Percentiles rank a stretch among this genome's conserved stretches.
Evolutionary conservation across 2,888 invertebrate genomes (phyloP).

Genomic region (Aporophyla nigra): DNA sequence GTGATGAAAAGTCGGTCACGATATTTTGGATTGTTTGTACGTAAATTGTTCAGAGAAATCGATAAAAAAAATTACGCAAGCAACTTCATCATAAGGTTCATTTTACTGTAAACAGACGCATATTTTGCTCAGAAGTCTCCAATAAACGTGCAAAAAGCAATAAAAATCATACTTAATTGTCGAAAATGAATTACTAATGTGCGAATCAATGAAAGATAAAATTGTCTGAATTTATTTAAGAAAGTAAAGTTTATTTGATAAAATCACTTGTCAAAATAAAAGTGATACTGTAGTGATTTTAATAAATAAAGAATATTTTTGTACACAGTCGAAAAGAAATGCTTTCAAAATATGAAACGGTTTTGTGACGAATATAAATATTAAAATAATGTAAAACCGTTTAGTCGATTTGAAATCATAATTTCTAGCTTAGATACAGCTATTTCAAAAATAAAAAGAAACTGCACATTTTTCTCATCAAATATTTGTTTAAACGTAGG

Average conservation of each 20-base stretch:
- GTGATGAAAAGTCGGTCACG: background rate
- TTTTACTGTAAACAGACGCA: constrained; percentile 33
- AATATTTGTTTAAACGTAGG: constrained; percentile 13
- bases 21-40: background rate
- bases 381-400: constrained; percentile 34
- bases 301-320: constrained; percentile 58
- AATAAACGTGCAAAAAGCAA: constrained; percentile 65
- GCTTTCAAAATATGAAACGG: constrained; percentile 45
- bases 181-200: constrained; percentile 26
- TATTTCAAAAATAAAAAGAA: constrained; percentile 25
- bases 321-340: constrained; percentile 46
- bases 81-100: constrained; percentile 25
- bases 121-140: constrained; percentile 65
- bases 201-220: constrained; percentile 21
- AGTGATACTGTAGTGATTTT: constrained; percentile 31
- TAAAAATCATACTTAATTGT: constrained; percentile 51
- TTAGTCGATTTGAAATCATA: constrained; percentile 7
- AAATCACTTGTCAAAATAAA: constrained; percentile 40
- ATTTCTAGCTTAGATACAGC: constrained; percentile 42
- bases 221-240: constrained; percentile 20
- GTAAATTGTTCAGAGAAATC: background rate
- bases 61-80: background rate
- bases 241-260: constrained; percentile 43
- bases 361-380: constrained; percentile 39
- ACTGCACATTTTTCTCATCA: constrained; percentile 38